Evolutionary conservation across 2,888 invertebrate species (phyloP), one percentile per base, ranked within the genome.

Genomic region (Leptothorax acervorum): DNA sequence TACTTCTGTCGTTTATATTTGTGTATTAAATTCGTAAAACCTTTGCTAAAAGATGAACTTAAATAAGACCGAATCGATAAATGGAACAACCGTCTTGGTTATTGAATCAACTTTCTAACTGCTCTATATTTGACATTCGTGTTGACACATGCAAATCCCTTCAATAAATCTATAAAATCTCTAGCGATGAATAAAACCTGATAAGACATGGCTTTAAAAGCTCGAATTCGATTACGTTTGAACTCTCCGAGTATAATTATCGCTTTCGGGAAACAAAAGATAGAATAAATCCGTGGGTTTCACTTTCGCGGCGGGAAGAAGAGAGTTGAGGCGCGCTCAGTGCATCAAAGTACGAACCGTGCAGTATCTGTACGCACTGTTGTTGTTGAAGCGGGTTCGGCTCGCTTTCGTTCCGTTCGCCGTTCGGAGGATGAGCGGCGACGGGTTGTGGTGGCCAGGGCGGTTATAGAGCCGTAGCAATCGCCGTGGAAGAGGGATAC

Each of bases 391-490:
- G 65, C 57, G 55, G 76, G 55, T 78, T 83, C 63, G 70, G 62
- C 45, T 79, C 65, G 74, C 82, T 74, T 84, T 82, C 81, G 70
- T 84, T 83, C 83, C 79, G 71, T 63, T 79, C 42, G 73, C 83
- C 73, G 74, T 66, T 81, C 66, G 65, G 28, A 51, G 65, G 82
- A 66, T 70, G 35, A 70, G 53, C 55, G 63, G 51, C 45, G 70
- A 57, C 35, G 71, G 70, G 48, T 15, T 51, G 65, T 48, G 35
- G 73, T 51, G 51, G 78, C 60, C 76, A 42, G 82, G 68, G 75
- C 68, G 53, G 42, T 84, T 88, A 70, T 81, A 85, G 78, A 87
- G 86, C 76, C 85, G 79, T 78, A 74, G 85, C 73, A 85, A 87
- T 85, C 71, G 83, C 78, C 82, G 79, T 73, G 83, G 63, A 83